phyloP scores from a whole-genome alignment of 1,140 invertebrate species.

The Panagrolaimus sp. region DNA sequence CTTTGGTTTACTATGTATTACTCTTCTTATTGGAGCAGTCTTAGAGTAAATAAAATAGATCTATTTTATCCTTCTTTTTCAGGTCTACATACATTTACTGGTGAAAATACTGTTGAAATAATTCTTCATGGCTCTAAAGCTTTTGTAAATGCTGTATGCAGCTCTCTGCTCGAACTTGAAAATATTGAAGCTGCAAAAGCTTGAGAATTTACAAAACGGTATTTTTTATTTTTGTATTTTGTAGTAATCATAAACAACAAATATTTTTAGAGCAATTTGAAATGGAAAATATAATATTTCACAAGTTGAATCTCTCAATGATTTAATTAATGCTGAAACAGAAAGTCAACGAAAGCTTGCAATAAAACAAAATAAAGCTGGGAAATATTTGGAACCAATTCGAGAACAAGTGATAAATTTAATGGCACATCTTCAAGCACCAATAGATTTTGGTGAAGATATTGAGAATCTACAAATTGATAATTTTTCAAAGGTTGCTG shows the following conservation, averaged over 20 bases:
- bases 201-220: conserved; percentile 67
- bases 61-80: no score
- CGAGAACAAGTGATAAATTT: conserved; percentile 35
- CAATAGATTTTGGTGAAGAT: conserved; percentile 53
- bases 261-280: conserved; percentile 67
- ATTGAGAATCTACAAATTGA: conserved; percentile 24
- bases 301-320: conserved; percentile 78
- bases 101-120: conserved; percentile 81
- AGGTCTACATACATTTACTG: conserved; percentile 83
- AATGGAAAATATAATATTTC: conserved; percentile 80
- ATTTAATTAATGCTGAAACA: conserved; percentile 81
- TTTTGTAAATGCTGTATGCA: conserved; percentile 69
- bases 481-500: conserved; percentile 29
- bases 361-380: conserved; percentile 70
- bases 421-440: conserved; percentile 39
- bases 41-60: no score
- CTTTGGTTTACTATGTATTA: no score
- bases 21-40: no score
- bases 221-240: no score
- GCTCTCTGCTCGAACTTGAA: conserved; percentile 66
- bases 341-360: conserved; percentile 78
- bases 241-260: no score
- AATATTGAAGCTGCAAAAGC: conserved; percentile 68
- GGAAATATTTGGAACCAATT: conserved; percentile 62
- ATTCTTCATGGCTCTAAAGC: conserved; percentile 80